phyloP scores from a whole-genome alignment of 2,113 vertebrate species.

The Oryzias curvinotus region DNA sequence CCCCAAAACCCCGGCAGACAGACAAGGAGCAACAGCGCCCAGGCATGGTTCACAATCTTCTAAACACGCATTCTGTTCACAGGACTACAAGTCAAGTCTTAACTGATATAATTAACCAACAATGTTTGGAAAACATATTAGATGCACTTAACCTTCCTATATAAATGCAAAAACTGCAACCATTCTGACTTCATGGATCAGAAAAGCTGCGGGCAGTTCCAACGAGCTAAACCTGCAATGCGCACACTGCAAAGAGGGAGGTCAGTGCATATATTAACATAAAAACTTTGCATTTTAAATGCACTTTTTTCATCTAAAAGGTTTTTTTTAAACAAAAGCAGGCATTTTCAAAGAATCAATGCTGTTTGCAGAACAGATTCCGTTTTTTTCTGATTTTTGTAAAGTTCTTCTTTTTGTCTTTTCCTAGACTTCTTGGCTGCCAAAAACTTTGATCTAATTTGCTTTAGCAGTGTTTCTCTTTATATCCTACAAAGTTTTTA shows the following conservation, averaged over 20 bases:
- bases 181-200: background rate
- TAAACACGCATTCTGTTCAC: too few species aligned
- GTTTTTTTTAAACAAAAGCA: background rate
- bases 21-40: too few species aligned
- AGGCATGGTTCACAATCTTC: background rate
- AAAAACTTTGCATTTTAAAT: background rate
- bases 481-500: too few species aligned
- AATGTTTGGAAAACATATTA: background rate
- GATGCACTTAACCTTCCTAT: background rate
- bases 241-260: background rate
- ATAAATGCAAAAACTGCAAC: background rate
- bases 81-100: too few species aligned
- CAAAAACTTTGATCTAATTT: slow-evolving; percentile 20
- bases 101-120: too few species aligned
- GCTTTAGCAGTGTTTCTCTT: too few species aligned
- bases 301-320: background rate
- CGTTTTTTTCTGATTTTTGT: background rate
- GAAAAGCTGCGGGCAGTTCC: background rate
- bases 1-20: too few species aligned
- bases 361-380: background rate
- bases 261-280: background rate
- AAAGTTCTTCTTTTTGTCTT: too few species aligned
- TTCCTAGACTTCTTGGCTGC: background rate
- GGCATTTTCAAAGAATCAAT: background rate
- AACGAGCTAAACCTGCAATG: background rate